These are phyloP conservation scores for Thaumatotibia leucotreta DNA, from an alignment of 1,140 invertebrate genomes.

Conservation along the genomic window DNA sequence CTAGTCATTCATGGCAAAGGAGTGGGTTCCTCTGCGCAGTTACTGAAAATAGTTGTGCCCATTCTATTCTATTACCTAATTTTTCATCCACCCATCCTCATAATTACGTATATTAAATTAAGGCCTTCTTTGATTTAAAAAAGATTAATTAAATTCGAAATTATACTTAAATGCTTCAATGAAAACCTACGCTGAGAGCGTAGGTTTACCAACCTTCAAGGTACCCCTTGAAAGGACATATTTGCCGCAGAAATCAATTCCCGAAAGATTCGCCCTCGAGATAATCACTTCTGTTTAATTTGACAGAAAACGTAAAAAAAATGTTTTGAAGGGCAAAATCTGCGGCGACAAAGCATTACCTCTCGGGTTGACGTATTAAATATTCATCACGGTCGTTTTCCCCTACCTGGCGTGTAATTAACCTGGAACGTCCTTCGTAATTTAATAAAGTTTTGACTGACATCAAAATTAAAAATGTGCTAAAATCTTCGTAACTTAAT, in stretches of 20 bases:
- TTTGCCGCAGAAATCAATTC: neutral
- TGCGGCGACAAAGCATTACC: slow-evolving; percentile 24
- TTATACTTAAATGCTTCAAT: no score
- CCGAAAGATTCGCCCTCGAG: slow-evolving; percentile 19
- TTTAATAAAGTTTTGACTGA: slow-evolving; percentile 33
- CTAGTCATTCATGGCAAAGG: no score
- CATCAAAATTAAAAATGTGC: slow-evolving; percentile 39
- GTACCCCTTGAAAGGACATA: neutral
- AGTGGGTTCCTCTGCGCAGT: no score
- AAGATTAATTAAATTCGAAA: no score
- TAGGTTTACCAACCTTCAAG: no score
- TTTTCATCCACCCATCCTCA: no score
- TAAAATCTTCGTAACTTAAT: neutral
- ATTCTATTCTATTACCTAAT: no score
- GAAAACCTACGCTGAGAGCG: no score
- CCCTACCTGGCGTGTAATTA: slow-evolving; percentile 23
- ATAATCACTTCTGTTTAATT: slow-evolving; percentile 29
- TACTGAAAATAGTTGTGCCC: no score
- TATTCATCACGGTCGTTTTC: slow-evolving; percentile 35
- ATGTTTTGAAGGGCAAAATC: slow-evolving; percentile 25
- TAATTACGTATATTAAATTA: no score
- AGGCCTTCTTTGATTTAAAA: no score
- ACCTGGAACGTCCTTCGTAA: slow-evolving; percentile 28
- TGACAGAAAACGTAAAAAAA: slow-evolving; percentile 30
- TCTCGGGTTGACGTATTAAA: slow-evolving; percentile 23